phyloP scores from a whole-genome alignment of 2,797 vertebrate species.

The Streptopelia turtur region DNA sequence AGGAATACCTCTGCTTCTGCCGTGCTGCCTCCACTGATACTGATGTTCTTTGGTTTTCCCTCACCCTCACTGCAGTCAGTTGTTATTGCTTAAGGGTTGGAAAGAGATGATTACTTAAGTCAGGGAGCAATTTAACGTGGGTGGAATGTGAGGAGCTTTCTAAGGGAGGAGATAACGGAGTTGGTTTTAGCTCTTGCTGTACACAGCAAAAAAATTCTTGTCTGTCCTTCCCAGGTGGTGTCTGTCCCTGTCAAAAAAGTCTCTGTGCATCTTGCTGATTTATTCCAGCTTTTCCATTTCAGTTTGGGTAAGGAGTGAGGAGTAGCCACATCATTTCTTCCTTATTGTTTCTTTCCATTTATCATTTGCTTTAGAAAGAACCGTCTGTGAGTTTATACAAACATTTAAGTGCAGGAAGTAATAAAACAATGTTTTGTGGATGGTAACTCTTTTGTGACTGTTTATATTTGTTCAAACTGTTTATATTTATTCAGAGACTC shows the following conservation, averaged over 20 bases:
- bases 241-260: neutral
- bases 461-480: neutral
- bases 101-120: slow-evolving; percentile 56
- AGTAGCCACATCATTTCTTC: neutral
- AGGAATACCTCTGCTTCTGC: slow-evolving; percentile 34
- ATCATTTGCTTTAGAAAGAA: neutral
- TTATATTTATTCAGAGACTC: neutral
- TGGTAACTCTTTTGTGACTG: neutral
- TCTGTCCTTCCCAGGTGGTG: neutral
- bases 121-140: slow-evolving; percentile 17
- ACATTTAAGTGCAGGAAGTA: neutral
- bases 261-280: neutral
- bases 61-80: slow-evolving; percentile 10
- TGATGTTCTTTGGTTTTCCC: slow-evolving; percentile 17
- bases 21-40: neutral
- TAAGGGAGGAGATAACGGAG: neutral
- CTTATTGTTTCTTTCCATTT: neutral
- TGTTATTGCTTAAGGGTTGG: slow-evolving; percentile 48
- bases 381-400: neutral
- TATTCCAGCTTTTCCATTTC: neutral
- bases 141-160: slow-evolving; percentile 30
- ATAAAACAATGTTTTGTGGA: neutral
- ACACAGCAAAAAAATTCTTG: neutral
- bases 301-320: neutral
- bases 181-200: slow-evolving; percentile 13